phyloP scores from a whole-genome alignment of 2,888 invertebrate species.

The Ashinkailepas kermadecensis region DNA sequence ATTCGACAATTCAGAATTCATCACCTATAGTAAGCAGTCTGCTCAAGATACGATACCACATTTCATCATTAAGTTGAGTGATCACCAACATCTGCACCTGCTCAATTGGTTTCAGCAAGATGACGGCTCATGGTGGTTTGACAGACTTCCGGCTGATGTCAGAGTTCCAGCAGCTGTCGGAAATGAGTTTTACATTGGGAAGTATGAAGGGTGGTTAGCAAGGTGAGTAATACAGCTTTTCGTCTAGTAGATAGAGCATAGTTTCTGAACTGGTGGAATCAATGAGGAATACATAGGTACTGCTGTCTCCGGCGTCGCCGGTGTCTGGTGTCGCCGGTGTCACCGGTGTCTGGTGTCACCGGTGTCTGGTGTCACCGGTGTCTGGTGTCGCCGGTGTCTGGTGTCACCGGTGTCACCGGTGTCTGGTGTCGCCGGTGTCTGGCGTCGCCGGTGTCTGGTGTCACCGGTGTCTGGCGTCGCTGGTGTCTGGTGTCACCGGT shows the following conservation, averaged over 20 bases:
- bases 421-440: too few relatives aligned
- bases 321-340: neutral
- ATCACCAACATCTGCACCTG: neutral
- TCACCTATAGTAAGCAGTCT: neutral
- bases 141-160: neutral
- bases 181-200: neutral
- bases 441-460: too few relatives aligned
- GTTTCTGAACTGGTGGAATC: too few relatives aligned
- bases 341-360: too few relatives aligned
- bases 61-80: neutral
- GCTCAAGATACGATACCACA: neutral
- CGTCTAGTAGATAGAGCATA: too few relatives aligned
- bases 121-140: neutral
- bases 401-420: too few relatives aligned
- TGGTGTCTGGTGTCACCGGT: neutral
- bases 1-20: neutral
- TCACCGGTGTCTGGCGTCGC: neutral
- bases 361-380: too few relatives aligned
- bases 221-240: neutral
- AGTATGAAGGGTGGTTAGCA: neutral
- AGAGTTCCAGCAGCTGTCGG: neutral
- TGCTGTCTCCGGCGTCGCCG: neutral
- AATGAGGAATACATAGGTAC: too few relatives aligned
- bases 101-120: neutral
- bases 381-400: too few relatives aligned